Conservation (phyloP, 1,140 invertebrate species). For the Euura saliciscinereae region DNA sequence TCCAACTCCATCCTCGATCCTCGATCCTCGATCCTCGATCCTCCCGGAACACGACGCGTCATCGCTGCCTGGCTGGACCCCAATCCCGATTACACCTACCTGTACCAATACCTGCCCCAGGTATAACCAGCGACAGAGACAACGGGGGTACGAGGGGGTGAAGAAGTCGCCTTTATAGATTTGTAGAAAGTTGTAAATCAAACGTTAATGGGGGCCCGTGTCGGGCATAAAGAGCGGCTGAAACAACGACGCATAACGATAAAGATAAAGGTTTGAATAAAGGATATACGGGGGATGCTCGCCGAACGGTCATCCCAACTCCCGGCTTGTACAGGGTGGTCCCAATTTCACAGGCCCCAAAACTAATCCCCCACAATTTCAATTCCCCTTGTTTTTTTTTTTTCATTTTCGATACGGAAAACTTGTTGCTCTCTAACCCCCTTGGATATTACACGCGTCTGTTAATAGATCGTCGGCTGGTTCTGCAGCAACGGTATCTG, state of each 20-base stretch:
- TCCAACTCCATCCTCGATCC: no score
- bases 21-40: no score
- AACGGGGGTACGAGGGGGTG: slow-evolving; percentile 31
- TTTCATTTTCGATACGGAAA: no score
- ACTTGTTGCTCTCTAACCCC: no score
- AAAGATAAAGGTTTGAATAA: slow-evolving; percentile 51
- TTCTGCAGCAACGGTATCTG: background rate
- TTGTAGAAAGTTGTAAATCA: slow-evolving; percentile 61
- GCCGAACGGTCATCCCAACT: no score
- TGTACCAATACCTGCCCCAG: background rate
- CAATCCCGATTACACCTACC: slow-evolving; percentile 1
- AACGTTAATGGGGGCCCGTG: slow-evolving; percentile 58
- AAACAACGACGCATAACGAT: slow-evolving; percentile 59
- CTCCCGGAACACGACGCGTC: no score
- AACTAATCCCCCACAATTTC: no score
- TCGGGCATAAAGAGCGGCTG: slow-evolving; percentile 54
- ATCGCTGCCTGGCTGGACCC: background rate
- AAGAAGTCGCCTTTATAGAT: slow-evolving; percentile 55
- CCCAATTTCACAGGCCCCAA: no score
- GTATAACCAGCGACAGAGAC: slow-evolving; percentile 22
- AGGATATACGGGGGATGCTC: background rate
- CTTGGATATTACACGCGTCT: no score
- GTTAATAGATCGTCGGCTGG: no score
- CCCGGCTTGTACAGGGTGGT: no score
- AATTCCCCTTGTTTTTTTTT: no score